Conservation (phyloP, 2,113 vertebrate species). For the Saimiri boliviensis region DNA sequence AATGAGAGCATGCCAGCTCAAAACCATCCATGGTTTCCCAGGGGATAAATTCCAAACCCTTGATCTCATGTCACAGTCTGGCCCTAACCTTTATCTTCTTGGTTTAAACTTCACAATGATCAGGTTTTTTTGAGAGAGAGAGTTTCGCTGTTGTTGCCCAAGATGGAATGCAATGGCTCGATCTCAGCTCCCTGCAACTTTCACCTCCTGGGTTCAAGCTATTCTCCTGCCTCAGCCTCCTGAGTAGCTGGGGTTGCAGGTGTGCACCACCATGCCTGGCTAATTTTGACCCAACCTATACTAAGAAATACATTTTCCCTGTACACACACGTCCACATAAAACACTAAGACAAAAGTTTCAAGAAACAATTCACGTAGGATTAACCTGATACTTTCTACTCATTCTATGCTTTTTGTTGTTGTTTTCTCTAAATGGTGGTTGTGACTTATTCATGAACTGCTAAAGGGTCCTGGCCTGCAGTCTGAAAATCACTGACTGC, state of each 20-base stretch:
- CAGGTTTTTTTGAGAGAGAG: neutral
- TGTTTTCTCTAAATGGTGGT: neutral
- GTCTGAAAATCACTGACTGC: neutral
- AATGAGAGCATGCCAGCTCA: neutral
- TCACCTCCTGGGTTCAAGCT: too few species aligned
- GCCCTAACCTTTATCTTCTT: conserved; percentile 6
- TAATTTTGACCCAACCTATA: neutral
- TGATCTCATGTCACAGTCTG: neutral
- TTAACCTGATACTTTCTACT: neutral
- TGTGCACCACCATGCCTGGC: too few species aligned
- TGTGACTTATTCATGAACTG: neutral
- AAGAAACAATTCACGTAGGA: conserved; percentile 19
- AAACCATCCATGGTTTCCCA: neutral
- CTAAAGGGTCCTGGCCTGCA: neutral
- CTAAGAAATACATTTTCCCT: conserved; percentile 8
- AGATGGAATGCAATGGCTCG: too few species aligned
- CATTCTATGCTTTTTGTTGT: neutral
- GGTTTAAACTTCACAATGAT: conserved; percentile 30
- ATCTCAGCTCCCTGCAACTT: too few species aligned
- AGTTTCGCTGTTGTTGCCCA: too few species aligned
- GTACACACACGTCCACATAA: neutral
- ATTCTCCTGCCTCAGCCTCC: too few species aligned
- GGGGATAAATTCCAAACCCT: neutral
- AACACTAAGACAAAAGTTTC: neutral
- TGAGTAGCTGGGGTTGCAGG: too few species aligned